Conservation (phyloP, 2,797 vertebrate species). For the Sitta carolinensis region DNA sequence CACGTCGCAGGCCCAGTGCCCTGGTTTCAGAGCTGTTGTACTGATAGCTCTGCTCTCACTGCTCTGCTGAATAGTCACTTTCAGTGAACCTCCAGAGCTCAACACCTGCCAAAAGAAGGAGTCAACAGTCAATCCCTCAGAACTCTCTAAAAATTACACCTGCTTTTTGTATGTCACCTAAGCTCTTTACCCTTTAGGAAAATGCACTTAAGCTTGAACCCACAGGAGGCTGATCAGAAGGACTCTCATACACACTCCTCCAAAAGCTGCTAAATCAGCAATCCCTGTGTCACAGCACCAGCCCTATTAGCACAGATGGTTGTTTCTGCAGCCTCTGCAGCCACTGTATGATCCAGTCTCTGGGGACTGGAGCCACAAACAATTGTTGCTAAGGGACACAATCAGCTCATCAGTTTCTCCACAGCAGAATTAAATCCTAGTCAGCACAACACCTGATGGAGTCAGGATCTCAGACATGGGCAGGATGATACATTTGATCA, state of each 20-base stretch:
- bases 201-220: background rate
- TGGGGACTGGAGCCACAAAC: background rate
- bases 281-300: background rate
- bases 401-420: background rate
- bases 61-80: slow-evolving; percentile 80
- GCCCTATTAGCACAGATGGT: background rate
- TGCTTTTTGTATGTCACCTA: background rate
- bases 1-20: slow-evolving; percentile 33
- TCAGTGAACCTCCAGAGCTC: slow-evolving; percentile 74
- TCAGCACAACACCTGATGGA: background rate
- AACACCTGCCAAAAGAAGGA: slow-evolving; percentile 68
- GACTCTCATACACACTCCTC: background rate
- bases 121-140: background rate
- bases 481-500: background rate
- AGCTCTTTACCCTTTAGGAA: background rate
- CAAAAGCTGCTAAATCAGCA: background rate
- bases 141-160: background rate
- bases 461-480: background rate
- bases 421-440: background rate
- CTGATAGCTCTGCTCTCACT: slow-evolving; percentile 80
- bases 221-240: background rate
- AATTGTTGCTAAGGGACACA: background rate
- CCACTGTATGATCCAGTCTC: background rate
- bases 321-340: background rate
- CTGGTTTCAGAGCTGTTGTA: slow-evolving; percentile 68